Evolutionary conservation across 2,797 vertebrate species (phyloP), one percentile per base, ranked within the genome.

Genomic region (Pangasius krempfi): DNA sequence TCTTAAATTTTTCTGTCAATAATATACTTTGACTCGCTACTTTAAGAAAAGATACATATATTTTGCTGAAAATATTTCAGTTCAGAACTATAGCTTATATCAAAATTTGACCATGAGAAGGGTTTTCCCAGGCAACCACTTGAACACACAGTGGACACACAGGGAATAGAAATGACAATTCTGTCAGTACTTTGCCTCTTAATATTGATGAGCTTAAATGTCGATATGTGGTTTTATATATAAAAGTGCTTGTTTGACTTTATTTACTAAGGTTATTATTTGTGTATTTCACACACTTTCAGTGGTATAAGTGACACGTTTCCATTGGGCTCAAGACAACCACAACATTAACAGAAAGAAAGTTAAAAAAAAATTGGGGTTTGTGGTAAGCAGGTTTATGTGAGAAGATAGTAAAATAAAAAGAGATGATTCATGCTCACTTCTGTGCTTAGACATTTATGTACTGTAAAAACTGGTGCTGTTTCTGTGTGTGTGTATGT

Each of bases 341-440:
- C 88, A 79, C 52, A 88, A 79, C 60, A 88, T 89, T 52, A 87
- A 75, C 70, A 83, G 75, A 33, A 56, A 54, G 47, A 56, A 75
- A 76, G 52, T 70, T 70, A 89, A 83, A 88, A 85, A 83, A 44
- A 50, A 60, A 56, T 81, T 85, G 40, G 12, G 62, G 88, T 87
- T 85, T 85, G 87, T 81, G 73, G 80, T 68, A n/a, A 82, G 58
- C 64, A 56, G 54, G 84, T 83, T 88, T 84, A 75, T 83, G 60
- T 64, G 47, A 85, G 27, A 60, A 73, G 81, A 78, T 78, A 68
- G 50, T 80, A 81, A 52, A 81, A 80, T 44, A 79, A 75, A 75
- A 66, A 62, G 85, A 58, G 58, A 75, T 83, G 54, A 76, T 88
- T 40, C 73, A 50, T 30, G 37, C 86, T 89, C 64, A 68, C 62